phyloP scores from a whole-genome alignment of 2,888 invertebrate species.

The Dicyrtomina minuta region DNA sequence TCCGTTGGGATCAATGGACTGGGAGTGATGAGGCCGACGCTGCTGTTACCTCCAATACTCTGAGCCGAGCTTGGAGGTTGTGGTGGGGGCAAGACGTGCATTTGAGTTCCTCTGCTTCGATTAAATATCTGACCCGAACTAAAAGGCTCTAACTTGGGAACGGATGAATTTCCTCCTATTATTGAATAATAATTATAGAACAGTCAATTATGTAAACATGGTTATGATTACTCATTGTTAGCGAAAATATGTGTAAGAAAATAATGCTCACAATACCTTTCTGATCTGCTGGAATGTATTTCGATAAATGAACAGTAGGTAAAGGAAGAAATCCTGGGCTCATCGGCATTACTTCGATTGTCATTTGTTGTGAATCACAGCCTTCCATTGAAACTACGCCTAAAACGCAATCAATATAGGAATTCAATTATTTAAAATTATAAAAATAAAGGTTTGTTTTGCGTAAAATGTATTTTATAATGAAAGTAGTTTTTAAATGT shows the following conservation, averaged over 20 bases:
- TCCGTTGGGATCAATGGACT: background rate
- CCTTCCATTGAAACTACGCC: conserved; percentile 72
- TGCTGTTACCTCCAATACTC: background rate
- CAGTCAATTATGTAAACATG: background rate
- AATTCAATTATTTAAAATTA: background rate
- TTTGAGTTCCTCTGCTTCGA: conserved; percentile 84
- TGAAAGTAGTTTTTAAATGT: too few relatives aligned
- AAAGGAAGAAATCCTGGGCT: conserved; percentile 85
- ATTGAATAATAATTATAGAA: background rate
- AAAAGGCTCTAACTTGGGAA: conserved; percentile 80
- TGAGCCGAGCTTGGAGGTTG: conserved; percentile 35
- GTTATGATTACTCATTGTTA: background rate
- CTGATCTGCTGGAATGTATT: conserved; percentile 74
- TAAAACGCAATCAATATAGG: conserved; percentile 55
- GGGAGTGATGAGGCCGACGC: conserved; percentile 11
- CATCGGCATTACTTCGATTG: conserved; percentile 89
- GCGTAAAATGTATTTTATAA: too few relatives aligned
- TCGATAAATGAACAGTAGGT: conserved; percentile 82
- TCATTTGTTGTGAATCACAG: conserved; percentile 69
- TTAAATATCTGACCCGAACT: conserved; percentile 91
- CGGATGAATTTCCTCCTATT: conserved; percentile 46
- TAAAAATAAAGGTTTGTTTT: background rate
- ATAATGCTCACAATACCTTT: too few relatives aligned
- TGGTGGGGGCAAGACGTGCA: conserved; percentile 72
- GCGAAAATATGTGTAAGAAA: background rate